Percentiles rank a stretch among this genome's conserved stretches.
These are phyloP conservation scores for Smittia aterrima DNA, from an alignment of 2,888 invertebrate genomes.

Conservation along the genomic window DNA sequence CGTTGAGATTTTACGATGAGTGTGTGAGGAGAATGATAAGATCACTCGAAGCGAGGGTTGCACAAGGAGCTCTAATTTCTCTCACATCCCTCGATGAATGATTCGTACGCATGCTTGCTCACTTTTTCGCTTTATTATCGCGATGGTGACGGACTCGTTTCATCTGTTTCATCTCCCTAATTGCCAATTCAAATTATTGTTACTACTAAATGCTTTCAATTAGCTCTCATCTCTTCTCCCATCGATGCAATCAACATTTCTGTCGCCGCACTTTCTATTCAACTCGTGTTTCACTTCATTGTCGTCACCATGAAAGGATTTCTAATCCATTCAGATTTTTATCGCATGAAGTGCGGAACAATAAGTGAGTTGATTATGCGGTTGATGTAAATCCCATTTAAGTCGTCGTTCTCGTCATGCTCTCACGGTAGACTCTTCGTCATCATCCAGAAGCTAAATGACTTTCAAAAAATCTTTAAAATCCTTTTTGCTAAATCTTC, in stretches of 20 bases:
- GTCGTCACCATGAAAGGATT: background rate
- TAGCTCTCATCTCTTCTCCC: constrained; percentile 4
- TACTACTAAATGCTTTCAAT: constrained; percentile 19
- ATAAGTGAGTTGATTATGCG: constrained; percentile 20
- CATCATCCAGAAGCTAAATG: background rate
- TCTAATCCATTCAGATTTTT: background rate
- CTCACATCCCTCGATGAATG: background rate
- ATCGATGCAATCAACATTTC: constrained; percentile 4
- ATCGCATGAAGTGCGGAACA: constrained; percentile 6
- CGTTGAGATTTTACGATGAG: too few species aligned
- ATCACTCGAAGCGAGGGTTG: too few species aligned
- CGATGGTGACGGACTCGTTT: constrained; percentile 1
- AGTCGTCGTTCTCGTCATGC: background rate
- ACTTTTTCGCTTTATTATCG: background rate
- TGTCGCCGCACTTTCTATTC: too few species aligned
- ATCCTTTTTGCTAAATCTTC: too few species aligned
- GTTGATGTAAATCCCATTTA: constrained; percentile 21
- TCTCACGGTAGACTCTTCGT: background rate
- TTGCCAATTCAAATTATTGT: constrained; percentile 9
- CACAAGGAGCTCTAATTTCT: too few species aligned
- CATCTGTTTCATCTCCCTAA: constrained; percentile 7
- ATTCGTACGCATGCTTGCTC: background rate
- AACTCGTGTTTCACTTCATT: constrained; percentile 14
- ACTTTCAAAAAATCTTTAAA: too few species aligned
- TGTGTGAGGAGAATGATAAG: too few species aligned